Evolutionary conservation across 2,113 vertebrate species (phyloP), one percentile per base, ranked within the genome.

Genomic region (Morone chrysops): DNA sequence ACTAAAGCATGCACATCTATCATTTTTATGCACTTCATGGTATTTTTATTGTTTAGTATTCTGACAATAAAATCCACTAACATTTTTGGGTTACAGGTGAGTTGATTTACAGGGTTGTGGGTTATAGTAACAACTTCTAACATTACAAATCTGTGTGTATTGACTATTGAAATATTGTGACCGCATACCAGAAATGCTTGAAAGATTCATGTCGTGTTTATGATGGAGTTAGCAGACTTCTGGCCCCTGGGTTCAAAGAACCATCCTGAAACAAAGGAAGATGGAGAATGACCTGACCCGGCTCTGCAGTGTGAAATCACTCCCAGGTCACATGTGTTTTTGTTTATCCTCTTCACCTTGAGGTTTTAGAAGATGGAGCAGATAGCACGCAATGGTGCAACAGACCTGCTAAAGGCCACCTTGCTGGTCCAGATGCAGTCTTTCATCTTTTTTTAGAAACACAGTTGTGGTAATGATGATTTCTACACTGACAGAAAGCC

Each of bases 301-400:
- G 82, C 86, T 86, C 79, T 66, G 82, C 60, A 72, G 93, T 92
- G 93, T 92, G 87, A 94, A 94, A 95, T 93, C 88, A 86, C 91
- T 87, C 86, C 75, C 80, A 80, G 93, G 93, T 92, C 91, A 91
- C 93, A 94, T 92, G 88, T 95, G 93, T 87, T 95, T 94, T 75
- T 90, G 86, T 90, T 94, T 88, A 92, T 90, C 82, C 63, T 75
- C 79, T 77, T 81, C 90, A 92, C 93, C 92, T 94, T 79, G 85
- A 92, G 91, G 81, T 93, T 91, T 83, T 54, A 80, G 85, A 92
- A 86, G 90, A 93, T 31, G 51, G 80, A 89, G 87, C 65, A 77
- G 87, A 93, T 88, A 91, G 87, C 93, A 92, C 53, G 86, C 89
- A 78, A 92, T 20, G 50, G 76, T 72, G 81, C 81, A 78, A 7